Evolutionary conservation across 2,797 vertebrate genomes (phyloP), one percentile per base, ranked within the genome.

Genomic region (Crax fasciolata): DNA sequence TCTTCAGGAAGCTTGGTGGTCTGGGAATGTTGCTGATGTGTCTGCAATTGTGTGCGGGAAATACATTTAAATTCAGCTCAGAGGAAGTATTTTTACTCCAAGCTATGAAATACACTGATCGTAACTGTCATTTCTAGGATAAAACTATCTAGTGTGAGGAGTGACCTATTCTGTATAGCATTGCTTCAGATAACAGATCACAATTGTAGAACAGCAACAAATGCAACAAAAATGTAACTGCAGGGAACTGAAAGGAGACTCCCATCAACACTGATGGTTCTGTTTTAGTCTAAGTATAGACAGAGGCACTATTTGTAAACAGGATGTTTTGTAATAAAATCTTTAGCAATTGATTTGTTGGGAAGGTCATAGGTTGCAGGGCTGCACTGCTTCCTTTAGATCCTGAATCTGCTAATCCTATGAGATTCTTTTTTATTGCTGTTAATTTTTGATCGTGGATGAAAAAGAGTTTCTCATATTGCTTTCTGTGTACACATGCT

Each of bases 1-100:
- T 70, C 79, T 87, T 89, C 48, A 27, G 85, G 48, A 89, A 86
- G 43, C 58, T 41, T 79, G 20, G 55, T 95, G 35, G 28, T 79
- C 67, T 79, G n/a, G 35, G 39, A 90, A 39, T 11, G 32, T 61
- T 84, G 71, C 52, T 57, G 59, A 46, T 59, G 24, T n/a, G 5
- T 79, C 62, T 91, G 48, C 15, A 84, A 3, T 63, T 49, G 55
- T 48, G 4, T 57, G 54, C 74, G 19, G 73, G 55, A 92, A 84
- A 76, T 59, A 38, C 5, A 44, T 66, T 86, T 62, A 59, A 88
- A 55, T 7, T 49, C 43, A 72, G 10, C 21, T 78, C 20, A 70
- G 49, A 75, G 7, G 8, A 77, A 21, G 8, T 48, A 21, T 49
- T 86, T 94, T 77, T 73, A 58, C 24, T 63, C 38, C 15, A 59